These are phyloP conservation scores for Dipodomys merriami DNA, from an alignment of 2,113 vertebrate genomes.

Conservation along the genomic window DNA sequence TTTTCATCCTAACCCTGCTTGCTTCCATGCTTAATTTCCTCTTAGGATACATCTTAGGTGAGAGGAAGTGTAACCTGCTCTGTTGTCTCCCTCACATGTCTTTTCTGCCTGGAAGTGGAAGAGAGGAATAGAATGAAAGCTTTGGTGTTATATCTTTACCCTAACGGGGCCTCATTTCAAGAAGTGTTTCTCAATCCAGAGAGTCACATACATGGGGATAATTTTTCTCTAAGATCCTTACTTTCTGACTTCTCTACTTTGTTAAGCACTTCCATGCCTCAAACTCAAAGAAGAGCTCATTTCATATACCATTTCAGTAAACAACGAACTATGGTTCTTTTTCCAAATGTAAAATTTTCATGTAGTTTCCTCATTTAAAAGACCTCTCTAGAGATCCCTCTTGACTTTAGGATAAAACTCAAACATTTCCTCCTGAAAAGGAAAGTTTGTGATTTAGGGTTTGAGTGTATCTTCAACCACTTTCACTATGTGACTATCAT, in stretches of 20 bases:
- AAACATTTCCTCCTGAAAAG: background rate
- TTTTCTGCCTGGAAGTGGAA: background rate
- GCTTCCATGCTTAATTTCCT: slow-evolving; percentile 15
- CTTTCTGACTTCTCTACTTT: background rate
- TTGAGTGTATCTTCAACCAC: background rate
- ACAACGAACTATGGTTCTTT: background rate
- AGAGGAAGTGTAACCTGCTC: background rate
- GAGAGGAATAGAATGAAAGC: background rate
- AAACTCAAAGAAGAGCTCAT: background rate
- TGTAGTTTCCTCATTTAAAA: background rate
- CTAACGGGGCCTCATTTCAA: background rate
- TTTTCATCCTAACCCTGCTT: background rate
- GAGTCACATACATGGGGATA: background rate
- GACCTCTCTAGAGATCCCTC: background rate
- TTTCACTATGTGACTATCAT: background rate
- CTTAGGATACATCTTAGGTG: background rate
- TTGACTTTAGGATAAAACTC: slow-evolving; percentile 8
- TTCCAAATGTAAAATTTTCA: background rate
- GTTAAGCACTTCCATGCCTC: background rate
- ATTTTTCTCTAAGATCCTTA: background rate
- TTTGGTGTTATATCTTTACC: background rate
- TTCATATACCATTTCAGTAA: background rate
- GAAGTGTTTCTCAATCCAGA: background rate
- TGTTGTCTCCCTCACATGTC: background rate
- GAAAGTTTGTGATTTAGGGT: background rate